Evolutionary conservation across 2,797 vertebrate genomes (phyloP).

Genomic region (Leptodactylus fallax): DNA sequence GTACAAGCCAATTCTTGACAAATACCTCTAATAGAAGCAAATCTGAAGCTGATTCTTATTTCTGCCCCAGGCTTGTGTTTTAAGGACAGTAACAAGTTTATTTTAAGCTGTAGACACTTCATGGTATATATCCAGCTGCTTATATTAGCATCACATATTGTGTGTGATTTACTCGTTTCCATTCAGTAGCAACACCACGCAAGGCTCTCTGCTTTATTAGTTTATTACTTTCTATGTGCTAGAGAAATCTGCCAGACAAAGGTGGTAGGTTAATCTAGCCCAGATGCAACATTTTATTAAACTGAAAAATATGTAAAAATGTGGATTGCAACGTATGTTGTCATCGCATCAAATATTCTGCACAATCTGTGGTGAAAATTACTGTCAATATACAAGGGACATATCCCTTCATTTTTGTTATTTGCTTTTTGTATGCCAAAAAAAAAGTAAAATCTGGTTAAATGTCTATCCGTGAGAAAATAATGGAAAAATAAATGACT

Average conservation of each 20-base stretch:
- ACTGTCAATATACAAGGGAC: background rate
- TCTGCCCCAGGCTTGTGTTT: background rate
- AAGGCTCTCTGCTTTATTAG: conserved; percentile 25
- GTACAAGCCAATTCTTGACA: background rate
- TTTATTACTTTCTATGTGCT: conserved; percentile 41
- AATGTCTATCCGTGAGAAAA: background rate
- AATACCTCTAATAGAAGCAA: background rate
- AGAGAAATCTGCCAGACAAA: conserved; percentile 35
- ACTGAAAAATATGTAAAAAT: conserved; percentile 39
- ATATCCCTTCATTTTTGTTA: background rate
- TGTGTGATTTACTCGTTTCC: conserved; percentile 38
- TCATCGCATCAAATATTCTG: background rate
- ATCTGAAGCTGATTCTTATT: background rate
- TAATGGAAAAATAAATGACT: too few species aligned
- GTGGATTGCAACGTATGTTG: background rate
- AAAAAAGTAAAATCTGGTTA: background rate
- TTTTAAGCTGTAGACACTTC: background rate
- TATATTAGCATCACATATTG: conserved; percentile 39
- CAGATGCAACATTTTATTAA: conserved; percentile 46
- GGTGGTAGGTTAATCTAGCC: conserved; percentile 35
- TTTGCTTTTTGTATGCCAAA: background rate
- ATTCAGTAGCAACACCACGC: background rate
- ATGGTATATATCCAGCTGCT: conserved; percentile 21
- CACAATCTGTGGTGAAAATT: background rate
- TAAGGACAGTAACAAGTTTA: conserved; percentile 22